Conservation (phyloP, 1,140 invertebrate genomes). For the Drosophila saltans region DNA sequence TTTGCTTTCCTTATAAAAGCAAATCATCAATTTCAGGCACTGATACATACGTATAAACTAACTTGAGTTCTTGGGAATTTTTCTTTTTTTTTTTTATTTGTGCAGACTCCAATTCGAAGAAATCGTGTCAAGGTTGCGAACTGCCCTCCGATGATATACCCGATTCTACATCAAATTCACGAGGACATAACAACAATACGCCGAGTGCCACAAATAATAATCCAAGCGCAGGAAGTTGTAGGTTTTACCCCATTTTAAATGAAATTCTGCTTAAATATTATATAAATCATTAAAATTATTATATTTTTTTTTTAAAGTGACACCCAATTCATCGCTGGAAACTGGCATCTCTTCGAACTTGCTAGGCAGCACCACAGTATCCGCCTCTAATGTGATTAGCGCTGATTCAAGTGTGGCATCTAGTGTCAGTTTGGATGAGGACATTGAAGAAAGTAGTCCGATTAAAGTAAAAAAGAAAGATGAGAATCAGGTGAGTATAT, state of each 20-base stretch:
- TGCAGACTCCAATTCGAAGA: conserved; percentile 85
- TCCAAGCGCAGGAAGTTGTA: conserved; percentile 81
- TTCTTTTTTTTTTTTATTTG: conserved; percentile 17
- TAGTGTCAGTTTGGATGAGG: conserved; percentile 81
- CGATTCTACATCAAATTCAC: conserved; percentile 87
- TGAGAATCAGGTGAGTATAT: conserved; percentile 63
- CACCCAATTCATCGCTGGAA: conserved; percentile 81
- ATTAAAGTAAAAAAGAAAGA: conserved; percentile 83
- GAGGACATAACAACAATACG: conserved; percentile 90
- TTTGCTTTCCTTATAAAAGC: conserved; percentile 46
- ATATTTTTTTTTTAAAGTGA: conserved; percentile 50
- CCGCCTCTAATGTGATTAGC: conserved; percentile 79
- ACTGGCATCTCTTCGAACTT: conserved; percentile 80
- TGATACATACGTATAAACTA: conserved; percentile 54
- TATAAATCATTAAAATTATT: not conserved
- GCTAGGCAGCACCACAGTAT: conserved; percentile 75
- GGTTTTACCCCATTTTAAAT: conserved; percentile 20
- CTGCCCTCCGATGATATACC: conserved; percentile 89
- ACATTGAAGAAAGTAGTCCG: conserved; percentile 77
- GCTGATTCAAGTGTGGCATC: conserved; percentile 83
- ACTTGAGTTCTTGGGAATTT: conserved; percentile 44
- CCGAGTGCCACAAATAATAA: conserved; percentile 90
- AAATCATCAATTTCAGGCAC: conserved; percentile 66
- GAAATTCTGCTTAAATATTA: not conserved
- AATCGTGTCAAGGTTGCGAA: conserved; percentile 95